These are phyloP conservation scores for Parapsyche elsis DNA, from an alignment of 1,140 invertebrate genomes.

Conservation along the genomic window DNA sequence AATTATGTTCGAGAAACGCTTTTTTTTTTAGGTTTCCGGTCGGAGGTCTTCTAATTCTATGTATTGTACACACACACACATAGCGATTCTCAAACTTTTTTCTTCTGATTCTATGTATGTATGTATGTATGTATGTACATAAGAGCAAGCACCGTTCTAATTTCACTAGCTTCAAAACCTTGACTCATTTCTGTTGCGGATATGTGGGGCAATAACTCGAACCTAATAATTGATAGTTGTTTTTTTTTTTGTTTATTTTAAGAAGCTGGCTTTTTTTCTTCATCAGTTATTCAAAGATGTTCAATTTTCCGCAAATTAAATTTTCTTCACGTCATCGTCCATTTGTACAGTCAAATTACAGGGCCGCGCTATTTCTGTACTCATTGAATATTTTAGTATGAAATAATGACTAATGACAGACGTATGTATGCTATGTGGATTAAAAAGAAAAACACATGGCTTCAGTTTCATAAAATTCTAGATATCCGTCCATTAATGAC, in stretches of 20 bases:
- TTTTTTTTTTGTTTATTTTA: constrained; percentile 1
- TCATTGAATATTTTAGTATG: too few species aligned
- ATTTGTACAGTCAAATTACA: neutral
- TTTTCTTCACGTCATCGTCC: neutral
- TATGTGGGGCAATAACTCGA: neutral
- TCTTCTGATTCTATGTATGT: neutral
- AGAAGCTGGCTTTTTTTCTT: neutral
- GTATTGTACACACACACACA: too few species aligned
- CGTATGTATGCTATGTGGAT: too few species aligned
- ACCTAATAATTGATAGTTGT: neutral
- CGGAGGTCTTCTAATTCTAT: neutral
- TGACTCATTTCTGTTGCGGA: neutral
- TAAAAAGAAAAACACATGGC: too few species aligned
- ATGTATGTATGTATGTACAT: too few species aligned
- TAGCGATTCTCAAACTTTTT: neutral
- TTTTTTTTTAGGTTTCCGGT: constrained; percentile 21
- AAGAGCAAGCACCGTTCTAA: neutral
- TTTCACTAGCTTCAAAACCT: neutral
- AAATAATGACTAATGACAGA: too few species aligned
- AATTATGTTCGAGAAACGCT: constrained; percentile 19
- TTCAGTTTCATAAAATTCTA: too few species aligned
- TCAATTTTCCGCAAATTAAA: neutral
- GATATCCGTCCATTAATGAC: too few species aligned
- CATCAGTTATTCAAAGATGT: neutral
- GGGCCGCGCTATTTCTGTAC: too few species aligned